Evolutionary conservation across 2,888 invertebrate species (phyloP), one percentile per base, ranked within the genome.

Genomic region (Liopterus haemorrhoidalis): DNA sequence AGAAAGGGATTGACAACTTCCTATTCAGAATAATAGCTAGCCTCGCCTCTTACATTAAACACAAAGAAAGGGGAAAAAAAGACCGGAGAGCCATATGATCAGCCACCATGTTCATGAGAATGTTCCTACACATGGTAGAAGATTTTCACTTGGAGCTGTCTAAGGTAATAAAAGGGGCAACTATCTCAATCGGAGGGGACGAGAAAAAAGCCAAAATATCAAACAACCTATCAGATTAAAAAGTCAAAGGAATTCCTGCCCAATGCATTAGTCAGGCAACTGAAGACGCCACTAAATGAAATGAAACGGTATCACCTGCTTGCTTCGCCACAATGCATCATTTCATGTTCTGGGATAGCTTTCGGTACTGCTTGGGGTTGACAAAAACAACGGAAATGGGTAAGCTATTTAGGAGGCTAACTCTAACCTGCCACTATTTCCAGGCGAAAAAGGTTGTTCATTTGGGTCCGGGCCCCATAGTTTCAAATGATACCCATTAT

Each of bases 251-350:
- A 1, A 32, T 22, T 1, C 36, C 27, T n/a, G n/a, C n/a, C 1
- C 16, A 4, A 1, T 4, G 27, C 0, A 12, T 42, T 12, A 22
- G 37, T n/a, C 60, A 60, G 46, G 57, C 52, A 1, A 60, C 58
- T 3, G 58, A 60, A 38, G 58, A 60, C 41, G 58, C 58, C 0
- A 57, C 58, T 1, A 61, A 60, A 46, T 59, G 59, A 56, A 61
- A 61, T 44, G 59, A 61, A 35, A 58, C 57, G 22, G 18, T 59
- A 0, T 35, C 54, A 0, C 53, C 58, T 15, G 41, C 47, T 5
- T 16, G 28, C 1, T 59, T 61, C 41, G 54, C 49, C 0, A 27
- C 53, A 15, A 54, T 59, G 51, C 59, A 60, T 22, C 33, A 49
- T 24, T 47, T 24, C 9, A 5, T 57, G 0, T 54, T 56, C 20